These are phyloP conservation scores for Hafferia zeledoni DNA, from an alignment of 2,797 vertebrate species.

Conservation along the genomic window DNA sequence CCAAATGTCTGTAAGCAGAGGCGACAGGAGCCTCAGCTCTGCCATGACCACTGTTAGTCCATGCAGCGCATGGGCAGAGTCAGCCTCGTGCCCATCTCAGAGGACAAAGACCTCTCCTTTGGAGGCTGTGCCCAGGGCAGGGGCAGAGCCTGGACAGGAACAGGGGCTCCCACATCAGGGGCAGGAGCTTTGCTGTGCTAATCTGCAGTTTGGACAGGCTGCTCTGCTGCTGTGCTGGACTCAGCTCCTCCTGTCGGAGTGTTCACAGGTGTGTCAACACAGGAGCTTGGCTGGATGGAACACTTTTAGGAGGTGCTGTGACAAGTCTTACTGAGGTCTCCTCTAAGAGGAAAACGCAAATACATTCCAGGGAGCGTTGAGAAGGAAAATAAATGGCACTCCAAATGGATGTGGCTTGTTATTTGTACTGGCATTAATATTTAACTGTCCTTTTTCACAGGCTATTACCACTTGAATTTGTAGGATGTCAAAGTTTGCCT, in stretches of 20 bases:
- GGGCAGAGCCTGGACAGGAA: not conserved
- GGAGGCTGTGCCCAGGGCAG: not conserved
- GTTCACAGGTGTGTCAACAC: fast-evolving
- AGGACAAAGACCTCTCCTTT: not conserved
- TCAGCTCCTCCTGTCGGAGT: not conserved
- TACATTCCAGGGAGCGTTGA: not conserved
- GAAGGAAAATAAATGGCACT: conserved; percentile 18
- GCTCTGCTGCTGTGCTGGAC: not conserved
- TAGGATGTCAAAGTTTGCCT: conserved; percentile 9
- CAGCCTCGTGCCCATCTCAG: fast-evolving
- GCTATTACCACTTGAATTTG: conserved; percentile 51
- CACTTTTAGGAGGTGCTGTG: not conserved
- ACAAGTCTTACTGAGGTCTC: not conserved
- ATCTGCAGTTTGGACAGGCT: not conserved
- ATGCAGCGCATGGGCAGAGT: fast-evolving
- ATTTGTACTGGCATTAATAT: conserved; percentile 69
- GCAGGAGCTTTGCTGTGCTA: fast-evolving
- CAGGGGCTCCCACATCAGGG: not conserved
- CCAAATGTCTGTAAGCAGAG: not conserved
- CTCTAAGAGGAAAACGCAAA: not conserved
- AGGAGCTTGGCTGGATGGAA: not conserved
- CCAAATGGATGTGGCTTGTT: conserved; percentile 29
- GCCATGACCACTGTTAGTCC: not conserved
- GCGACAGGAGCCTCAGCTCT: not conserved
- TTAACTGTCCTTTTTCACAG: conserved; percentile 62